Percentiles rank a stretch among this genome's conserved stretches.
Conservation (phyloP, 2,113 vertebrate genomes). For the Daubentonia madagascariensis region DNA sequence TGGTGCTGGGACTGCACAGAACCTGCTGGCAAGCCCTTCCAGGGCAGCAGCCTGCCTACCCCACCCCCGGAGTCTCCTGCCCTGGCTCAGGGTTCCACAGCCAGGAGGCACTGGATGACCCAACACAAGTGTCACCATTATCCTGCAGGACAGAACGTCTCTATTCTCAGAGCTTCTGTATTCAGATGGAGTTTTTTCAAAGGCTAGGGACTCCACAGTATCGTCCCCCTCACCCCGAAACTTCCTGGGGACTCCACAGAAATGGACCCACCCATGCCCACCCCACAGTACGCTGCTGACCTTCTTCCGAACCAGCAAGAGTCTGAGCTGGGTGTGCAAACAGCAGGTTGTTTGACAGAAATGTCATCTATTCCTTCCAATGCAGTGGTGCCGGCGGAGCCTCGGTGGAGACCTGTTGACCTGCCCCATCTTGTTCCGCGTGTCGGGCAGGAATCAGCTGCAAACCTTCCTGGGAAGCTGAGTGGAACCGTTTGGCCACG, state of each 20-base stretch:
- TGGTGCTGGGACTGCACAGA: rapidly evolving
- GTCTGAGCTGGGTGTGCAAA: not conserved
- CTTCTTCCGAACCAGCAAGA: rapidly evolving
- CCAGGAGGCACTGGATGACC: rapidly evolving
- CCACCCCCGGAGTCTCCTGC: not conserved
- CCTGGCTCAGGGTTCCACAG: not conserved
- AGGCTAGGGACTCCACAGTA: rapidly evolving
- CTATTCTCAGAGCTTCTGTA: not conserved
- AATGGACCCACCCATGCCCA: not conserved
- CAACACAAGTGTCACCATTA: not conserved
- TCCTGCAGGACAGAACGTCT: not conserved
- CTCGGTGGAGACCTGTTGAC: too few relatives aligned
- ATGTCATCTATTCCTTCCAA: rapidly evolving
- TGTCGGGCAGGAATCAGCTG: rapidly evolving
- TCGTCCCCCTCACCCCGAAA: rapidly evolving
- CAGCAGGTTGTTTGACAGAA: rapidly evolving
- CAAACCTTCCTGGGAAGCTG: rapidly evolving
- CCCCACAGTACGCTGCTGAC: rapidly evolving
- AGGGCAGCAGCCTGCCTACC: not conserved
- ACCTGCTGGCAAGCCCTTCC: rapidly evolving
- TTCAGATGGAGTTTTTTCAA: not conserved
- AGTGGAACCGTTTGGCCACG: rapidly evolving
- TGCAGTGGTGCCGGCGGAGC: too few relatives aligned
- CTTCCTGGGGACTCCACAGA: not conserved
- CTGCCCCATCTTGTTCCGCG: rapidly evolving